Evolutionary conservation across 2,797 vertebrate species (phyloP), one percentile per base, ranked within the genome.

Genomic region (Halcyon badia): DNA sequence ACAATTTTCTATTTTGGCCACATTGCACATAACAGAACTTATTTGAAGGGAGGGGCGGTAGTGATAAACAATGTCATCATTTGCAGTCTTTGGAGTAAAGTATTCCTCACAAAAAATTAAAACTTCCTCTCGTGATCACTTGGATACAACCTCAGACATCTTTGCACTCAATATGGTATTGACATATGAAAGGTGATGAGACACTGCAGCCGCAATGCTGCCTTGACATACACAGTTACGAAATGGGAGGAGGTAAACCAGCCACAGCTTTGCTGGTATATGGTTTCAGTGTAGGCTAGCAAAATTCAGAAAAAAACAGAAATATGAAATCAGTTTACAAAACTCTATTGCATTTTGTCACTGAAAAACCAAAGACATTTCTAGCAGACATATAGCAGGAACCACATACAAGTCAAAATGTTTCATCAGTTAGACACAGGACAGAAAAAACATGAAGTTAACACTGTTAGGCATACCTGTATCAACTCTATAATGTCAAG

Each of bases 381-480:
- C 28, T 28, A 39, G 52, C n/a, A 51, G 11, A 26, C 3, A 6
- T 9, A 52, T 8, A 58, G 15, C 35, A 77, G 51, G 30, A 62
- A 6, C 9, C 9, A 49, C 2, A 3, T 0, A 17, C 4, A 41
- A 71, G 9, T 33, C 22, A 78, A 83, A 80, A 33, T 4, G 4
- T 57, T 92, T 75, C 1, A 4, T 20, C 12, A 6, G 4, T 48
- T n/a, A 54, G 52, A 24, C 1, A 6, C 2, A 44, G 14, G 18
- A 66, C 21, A 48, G 41, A 66, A 88, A 88, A 65, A 4, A 6
- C 39, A 46, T 3, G 2, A 57, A 61, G 28, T 4, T 4, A 31
- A 65, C n/a, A 71, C 1, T 25, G 9, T 10, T 17, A n/a, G 57
- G 17, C 7, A 39, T 12, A 4, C 12, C 13, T 4, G 1, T 9